These are phyloP conservation scores for Drosophila albomicans DNA, from an alignment of 1,140 invertebrate species.

Conservation along the genomic window DNA sequence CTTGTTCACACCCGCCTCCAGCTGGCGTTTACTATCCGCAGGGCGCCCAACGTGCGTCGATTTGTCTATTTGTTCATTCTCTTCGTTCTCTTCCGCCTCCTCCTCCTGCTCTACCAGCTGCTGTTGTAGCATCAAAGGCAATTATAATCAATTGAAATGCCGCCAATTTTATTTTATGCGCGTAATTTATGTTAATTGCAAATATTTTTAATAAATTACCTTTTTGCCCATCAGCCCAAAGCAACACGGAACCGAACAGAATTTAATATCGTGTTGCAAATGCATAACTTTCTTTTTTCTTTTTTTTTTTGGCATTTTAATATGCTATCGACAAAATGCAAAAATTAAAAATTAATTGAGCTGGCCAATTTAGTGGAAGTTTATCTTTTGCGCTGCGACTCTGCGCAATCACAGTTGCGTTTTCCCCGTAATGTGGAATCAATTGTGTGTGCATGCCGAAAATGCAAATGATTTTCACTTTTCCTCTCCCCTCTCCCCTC, in stretches of 20 bases:
- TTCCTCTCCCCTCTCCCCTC: too few species aligned
- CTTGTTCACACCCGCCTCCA: too few species aligned
- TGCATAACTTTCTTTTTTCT: too few species aligned
- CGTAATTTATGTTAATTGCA: constrained; percentile 80
- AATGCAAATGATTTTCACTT: neutral
- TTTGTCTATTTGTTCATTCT: constrained; percentile 10
- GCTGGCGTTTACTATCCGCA: neutral
- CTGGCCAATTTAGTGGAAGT: constrained; percentile 9
- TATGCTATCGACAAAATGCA: neutral
- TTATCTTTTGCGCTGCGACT: neutral
- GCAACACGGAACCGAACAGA: too few species aligned
- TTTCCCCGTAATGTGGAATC: neutral
- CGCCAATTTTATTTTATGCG: constrained; percentile 68
- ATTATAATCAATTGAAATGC: constrained; percentile 78
- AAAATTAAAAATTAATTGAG: constrained; percentile 45
- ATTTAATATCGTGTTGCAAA: too few species aligned
- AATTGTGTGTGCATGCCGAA: constrained; percentile 5
- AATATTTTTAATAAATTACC: constrained; percentile 79
- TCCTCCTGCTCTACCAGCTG: too few species aligned
- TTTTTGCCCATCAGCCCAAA: constrained; percentile 8
- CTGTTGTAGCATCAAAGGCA: constrained; percentile 45
- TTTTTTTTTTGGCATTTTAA: too few species aligned
- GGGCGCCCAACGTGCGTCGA: neutral
- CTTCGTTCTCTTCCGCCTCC: neutral
- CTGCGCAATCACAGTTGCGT: neutral